Percentiles rank a stretch among this genome's conserved stretches.
phyloP scores from a whole-genome alignment of 2,888 invertebrate species.

The Drosophila mayaguana region DNA sequence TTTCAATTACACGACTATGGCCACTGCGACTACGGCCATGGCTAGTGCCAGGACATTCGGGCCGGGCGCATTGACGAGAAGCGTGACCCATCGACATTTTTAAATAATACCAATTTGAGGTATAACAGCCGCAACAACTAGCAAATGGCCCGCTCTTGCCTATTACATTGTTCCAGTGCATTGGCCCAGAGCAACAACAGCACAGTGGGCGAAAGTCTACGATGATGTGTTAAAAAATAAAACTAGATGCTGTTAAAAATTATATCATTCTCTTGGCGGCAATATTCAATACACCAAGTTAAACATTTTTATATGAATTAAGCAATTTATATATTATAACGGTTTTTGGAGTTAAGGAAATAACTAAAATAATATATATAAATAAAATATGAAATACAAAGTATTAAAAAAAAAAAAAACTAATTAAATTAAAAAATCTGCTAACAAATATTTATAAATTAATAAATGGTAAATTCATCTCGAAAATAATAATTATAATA shows the following conservation, averaged over 20 bases:
- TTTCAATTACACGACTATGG: conserved; percentile 65
- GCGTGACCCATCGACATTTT: conserved; percentile 77
- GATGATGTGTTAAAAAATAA: background rate
- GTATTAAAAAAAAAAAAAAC: too few relatives aligned
- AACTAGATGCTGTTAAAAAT: background rate
- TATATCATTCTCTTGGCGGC: background rate
- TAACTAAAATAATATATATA: too few relatives aligned
- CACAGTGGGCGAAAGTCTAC: conserved; percentile 21
- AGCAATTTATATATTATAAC: too few relatives aligned
- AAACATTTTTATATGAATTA: too few relatives aligned
- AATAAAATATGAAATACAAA: too few relatives aligned
- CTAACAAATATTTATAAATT: too few relatives aligned
- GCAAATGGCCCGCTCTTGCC: conserved; percentile 31
- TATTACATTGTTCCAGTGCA: conserved; percentile 36
- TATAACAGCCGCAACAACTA: conserved; percentile 54
- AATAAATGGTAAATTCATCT: too few relatives aligned
- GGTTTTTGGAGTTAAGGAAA: too few relatives aligned
- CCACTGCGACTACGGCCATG: background rate
- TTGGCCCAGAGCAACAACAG: conserved; percentile 11
- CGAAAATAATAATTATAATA: too few relatives aligned
- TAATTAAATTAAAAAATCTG: too few relatives aligned
- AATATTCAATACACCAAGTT: too few relatives aligned
- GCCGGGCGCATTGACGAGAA: conserved; percentile 52
- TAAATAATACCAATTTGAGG: conserved; percentile 71
- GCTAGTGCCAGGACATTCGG: conserved; percentile 13